A percentile compares a stretch with the other conserved stretches of the same genome.
Evolutionary conservation across 2,113 vertebrate genomes (phyloP).

Genomic region (Sinocyclocheilus grahami): DNA sequence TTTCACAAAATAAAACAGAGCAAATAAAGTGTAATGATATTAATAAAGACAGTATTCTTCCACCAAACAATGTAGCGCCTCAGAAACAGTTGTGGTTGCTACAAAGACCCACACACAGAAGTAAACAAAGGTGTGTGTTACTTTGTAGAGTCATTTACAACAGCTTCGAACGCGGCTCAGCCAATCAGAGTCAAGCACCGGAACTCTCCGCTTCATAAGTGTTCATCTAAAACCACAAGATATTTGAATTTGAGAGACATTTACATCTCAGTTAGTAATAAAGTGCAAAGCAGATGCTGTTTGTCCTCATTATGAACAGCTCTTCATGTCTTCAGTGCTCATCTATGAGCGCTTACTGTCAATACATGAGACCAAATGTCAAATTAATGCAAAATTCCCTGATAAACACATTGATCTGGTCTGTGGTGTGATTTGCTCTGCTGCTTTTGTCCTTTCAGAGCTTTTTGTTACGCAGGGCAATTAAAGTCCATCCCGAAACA

Average conservation of each 20-base stretch:
- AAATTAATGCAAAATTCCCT: background rate
- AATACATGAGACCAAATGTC: background rate
- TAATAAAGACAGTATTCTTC: too few relatives aligned
- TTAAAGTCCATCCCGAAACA: background rate
- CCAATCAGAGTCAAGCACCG: too few relatives aligned
- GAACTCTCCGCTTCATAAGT: too few relatives aligned
- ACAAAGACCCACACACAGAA: too few relatives aligned
- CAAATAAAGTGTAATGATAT: too few relatives aligned
- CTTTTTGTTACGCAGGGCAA: constrained; percentile 43
- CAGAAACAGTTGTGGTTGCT: too few relatives aligned
- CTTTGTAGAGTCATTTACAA: too few relatives aligned
- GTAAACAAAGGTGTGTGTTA: too few relatives aligned
- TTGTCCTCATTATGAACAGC: background rate
- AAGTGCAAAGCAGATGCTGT: constrained; percentile 40
- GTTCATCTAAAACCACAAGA: background rate
- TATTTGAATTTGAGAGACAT: constrained; percentile 45
- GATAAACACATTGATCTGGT: background rate
- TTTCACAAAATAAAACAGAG: too few relatives aligned
- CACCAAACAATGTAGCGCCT: too few relatives aligned
- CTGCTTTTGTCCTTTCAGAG: constrained; percentile 30
- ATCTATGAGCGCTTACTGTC: background rate
- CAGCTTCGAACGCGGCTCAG: too few relatives aligned
- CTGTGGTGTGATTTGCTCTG: background rate
- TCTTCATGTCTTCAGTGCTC: background rate
- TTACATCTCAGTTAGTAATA: constrained; percentile 66